Conservation (phyloP, 2,113 vertebrate genomes). For the Lepidothrix coronata region DNA sequence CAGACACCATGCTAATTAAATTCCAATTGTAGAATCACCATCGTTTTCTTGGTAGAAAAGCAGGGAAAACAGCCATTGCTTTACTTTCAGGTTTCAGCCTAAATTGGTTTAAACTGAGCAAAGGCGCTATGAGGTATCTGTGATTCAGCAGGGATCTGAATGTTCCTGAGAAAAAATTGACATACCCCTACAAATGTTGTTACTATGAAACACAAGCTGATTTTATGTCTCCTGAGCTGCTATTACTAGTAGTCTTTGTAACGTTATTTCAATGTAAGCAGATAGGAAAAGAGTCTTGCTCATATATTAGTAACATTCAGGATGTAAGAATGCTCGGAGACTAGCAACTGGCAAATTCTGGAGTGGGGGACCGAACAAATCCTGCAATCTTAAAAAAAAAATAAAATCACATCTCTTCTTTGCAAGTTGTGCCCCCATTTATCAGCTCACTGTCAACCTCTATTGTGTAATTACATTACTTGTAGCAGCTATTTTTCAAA, state of each 20-base stretch:
- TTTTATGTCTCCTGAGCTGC: not conserved
- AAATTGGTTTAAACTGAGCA: not conserved
- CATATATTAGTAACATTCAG: not conserved
- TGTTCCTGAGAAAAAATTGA: not conserved
- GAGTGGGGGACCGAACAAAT: not conserved
- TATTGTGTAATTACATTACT: slow-evolving; percentile 24
- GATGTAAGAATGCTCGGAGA: not conserved
- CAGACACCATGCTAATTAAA: not conserved
- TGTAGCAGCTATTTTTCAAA: slow-evolving; percentile 24
- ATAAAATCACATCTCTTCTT: not conserved
- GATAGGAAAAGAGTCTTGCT: not conserved
- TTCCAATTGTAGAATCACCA: not conserved
- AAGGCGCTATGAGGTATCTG: not conserved
- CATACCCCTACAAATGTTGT: not conserved
- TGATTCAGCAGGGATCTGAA: not conserved
- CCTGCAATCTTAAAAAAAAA: not conserved
- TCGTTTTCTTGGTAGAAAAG: not conserved
- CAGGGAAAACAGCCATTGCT: not conserved
- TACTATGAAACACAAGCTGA: not conserved
- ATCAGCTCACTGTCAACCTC: not conserved
- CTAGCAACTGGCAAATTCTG: not conserved
- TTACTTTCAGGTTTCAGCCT: not conserved
- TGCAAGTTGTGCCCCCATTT: not conserved
- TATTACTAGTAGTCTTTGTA: not conserved
- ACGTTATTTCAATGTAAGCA: not conserved